phyloP scores from a whole-genome alignment of 2,888 invertebrate genomes.

The Beris morrisii region DNA sequence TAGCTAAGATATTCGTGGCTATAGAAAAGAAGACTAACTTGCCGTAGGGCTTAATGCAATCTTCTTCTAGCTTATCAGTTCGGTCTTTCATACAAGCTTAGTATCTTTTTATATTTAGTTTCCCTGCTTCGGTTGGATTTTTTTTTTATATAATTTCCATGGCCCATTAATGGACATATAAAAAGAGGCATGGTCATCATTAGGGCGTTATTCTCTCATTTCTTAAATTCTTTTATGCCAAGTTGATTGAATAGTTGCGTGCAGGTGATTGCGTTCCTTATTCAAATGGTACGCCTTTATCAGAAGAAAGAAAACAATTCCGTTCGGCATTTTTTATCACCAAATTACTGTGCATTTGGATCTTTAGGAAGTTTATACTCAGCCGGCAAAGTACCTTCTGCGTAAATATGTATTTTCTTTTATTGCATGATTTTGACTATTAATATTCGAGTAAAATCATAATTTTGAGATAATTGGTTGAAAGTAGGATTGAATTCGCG shows the following conservation, averaged over 20 bases:
- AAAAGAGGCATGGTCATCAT: conserved; percentile 32
- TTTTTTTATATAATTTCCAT: neutral
- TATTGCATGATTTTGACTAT: too few species aligned
- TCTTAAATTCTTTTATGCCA: conserved; percentile 21
- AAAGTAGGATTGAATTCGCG: too few species aligned
- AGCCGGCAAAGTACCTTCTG: too few species aligned
- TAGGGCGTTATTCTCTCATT: conserved; percentile 29
- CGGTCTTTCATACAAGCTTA: neutral
- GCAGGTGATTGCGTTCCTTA: conserved; percentile 31
- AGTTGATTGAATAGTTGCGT: conserved; percentile 33
- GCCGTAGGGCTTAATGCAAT: conserved; percentile 20
- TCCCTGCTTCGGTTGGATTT: neutral
- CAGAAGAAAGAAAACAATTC: conserved; percentile 10
- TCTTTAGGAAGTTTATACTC: conserved; percentile 5
- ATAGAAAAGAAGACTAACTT: neutral
- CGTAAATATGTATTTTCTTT: too few species aligned
- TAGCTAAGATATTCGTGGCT: conserved; percentile 6
- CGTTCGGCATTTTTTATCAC: conserved; percentile 20
- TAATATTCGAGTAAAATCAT: too few species aligned
- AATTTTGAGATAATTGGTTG: too few species aligned
- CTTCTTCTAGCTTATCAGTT: neutral
- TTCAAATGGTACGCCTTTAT: conserved; percentile 23
- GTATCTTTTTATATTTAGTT: conserved; percentile 16
- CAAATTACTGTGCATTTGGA: conserved; percentile 8
- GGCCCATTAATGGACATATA: conserved; percentile 28